phyloP scores from a whole-genome alignment of 2,113 vertebrate species.

The Alosa alosa region DNA sequence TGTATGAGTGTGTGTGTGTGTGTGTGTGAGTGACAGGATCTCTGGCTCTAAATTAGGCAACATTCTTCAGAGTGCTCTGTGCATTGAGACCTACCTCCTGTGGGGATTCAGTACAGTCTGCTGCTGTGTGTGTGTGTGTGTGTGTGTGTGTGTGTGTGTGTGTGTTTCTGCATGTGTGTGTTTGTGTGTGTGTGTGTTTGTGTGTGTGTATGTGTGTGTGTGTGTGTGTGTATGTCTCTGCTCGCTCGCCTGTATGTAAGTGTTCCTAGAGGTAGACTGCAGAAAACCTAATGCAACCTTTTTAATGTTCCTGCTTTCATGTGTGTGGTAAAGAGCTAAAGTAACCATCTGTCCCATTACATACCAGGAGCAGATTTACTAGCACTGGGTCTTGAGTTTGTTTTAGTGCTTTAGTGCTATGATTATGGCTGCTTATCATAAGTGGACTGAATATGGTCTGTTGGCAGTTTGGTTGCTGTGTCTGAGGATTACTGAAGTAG shows the following conservation, averaged over 20 bases:
- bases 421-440: background rate
- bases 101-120: slow-evolving; percentile 22
- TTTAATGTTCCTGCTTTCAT: background rate
- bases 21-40: slow-evolving; percentile 30
- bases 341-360: background rate
- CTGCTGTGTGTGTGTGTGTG: slow-evolving; percentile 21
- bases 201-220: slow-evolving; percentile 30
- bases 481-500: background rate
- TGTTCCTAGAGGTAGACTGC: slow-evolving; percentile 8
- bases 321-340: background rate
- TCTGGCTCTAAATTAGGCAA: slow-evolving; percentile 42
- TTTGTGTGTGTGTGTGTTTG: slow-evolving; percentile 25
- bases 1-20: slow-evolving; percentile 1
- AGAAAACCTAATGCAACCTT: background rate
- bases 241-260: background rate
- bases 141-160: slow-evolving; percentile 32
- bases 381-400: background rate
- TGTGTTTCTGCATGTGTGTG: slow-evolving; percentile 29
- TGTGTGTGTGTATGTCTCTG: slow-evolving; percentile 2
- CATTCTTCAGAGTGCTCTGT: slow-evolving; percentile 30
- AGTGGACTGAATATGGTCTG: background rate
- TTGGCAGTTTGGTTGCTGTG: background rate
- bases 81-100: slow-evolving; percentile 33
- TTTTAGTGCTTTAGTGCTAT: background rate
- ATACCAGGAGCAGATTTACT: background rate